Percentiles rank a stretch among this genome's conserved stretches.
Conservation (phyloP, 2,797 vertebrate species). For the Urophycis tenuis region DNA sequence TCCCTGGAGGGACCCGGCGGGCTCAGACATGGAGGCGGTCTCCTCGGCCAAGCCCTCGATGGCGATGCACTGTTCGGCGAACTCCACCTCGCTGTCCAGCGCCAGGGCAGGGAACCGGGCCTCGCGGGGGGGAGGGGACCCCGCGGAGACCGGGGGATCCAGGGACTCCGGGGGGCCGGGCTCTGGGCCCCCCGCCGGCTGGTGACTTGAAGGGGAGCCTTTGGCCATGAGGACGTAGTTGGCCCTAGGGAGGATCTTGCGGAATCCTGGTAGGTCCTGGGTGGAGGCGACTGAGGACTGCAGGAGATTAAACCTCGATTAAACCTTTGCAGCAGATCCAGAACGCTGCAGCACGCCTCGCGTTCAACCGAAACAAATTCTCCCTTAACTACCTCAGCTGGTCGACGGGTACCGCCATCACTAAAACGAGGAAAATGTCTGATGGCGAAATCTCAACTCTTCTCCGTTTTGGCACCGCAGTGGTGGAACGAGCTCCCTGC, state of each 20-base stretch:
- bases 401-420: too few species aligned
- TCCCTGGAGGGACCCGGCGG: slow-evolving; percentile 56
- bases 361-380: too few species aligned
- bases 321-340: too few species aligned
- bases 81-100: slow-evolving; percentile 64
- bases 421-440: too few species aligned
- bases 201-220: slow-evolving; percentile 67
- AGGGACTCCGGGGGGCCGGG: slow-evolving; percentile 59
- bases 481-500: too few species aligned
- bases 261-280: slow-evolving; percentile 88
- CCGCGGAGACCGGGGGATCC: slow-evolving; percentile 29
- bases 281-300: slow-evolving; percentile 56
- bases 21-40: slow-evolving; percentile 36
- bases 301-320: slow-evolving; percentile 54
- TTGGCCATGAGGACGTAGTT: slow-evolving; percentile 87
- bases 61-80: slow-evolving; percentile 73
- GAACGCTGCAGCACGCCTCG: too few species aligned
- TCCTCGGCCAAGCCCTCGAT: slow-evolving; percentile 72
- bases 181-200: slow-evolving; percentile 60
- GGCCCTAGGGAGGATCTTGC: slow-evolving; percentile 92
- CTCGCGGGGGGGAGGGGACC: slow-evolving; percentile 49
- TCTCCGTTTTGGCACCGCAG: too few species aligned
- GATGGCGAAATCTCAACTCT: too few species aligned
- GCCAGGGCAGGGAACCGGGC: slow-evolving; percentile 56
- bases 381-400: too few species aligned